Conservation (phyloP, 2,888 invertebrate genomes). For the Doris montereyensis region DNA sequence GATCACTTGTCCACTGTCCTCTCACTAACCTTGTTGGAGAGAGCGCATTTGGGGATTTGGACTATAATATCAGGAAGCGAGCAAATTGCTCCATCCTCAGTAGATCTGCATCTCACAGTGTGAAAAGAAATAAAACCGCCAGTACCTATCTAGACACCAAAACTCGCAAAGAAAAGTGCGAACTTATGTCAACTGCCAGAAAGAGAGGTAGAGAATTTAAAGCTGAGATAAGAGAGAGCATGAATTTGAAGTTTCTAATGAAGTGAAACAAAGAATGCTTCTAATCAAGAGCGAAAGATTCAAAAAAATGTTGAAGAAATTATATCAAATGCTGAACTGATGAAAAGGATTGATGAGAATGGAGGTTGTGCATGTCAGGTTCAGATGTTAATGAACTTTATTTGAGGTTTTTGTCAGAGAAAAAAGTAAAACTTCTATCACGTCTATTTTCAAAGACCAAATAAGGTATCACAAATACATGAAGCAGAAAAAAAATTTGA, state of each 20-base stretch:
- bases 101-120: background rate
- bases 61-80: conserved; percentile 6
- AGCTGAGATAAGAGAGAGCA: background rate
- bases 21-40: conserved; percentile 27
- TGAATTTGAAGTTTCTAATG: background rate
- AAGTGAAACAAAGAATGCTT: background rate
- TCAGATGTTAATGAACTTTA: conserved; percentile 2
- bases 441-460: background rate
- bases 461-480: too few species aligned
- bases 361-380: conserved; percentile 4
- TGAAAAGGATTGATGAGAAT: background rate
- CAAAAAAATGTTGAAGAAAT: background rate
- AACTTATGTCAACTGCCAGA: background rate
- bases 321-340: background rate
- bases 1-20: too few species aligned
- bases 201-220: background rate
- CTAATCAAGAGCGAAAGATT: background rate
- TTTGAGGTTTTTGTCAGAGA: background rate
- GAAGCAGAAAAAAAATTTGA: too few species aligned
- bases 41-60: conserved; percentile 26
- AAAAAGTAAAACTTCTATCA: background rate
- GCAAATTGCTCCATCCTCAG: background rate
- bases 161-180: background rate
- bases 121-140: background rate
- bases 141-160: background rate